Base-by-base conservation (phyloP, 2,113 vertebrate species). In the Chinchilla lanigera region DNA sequence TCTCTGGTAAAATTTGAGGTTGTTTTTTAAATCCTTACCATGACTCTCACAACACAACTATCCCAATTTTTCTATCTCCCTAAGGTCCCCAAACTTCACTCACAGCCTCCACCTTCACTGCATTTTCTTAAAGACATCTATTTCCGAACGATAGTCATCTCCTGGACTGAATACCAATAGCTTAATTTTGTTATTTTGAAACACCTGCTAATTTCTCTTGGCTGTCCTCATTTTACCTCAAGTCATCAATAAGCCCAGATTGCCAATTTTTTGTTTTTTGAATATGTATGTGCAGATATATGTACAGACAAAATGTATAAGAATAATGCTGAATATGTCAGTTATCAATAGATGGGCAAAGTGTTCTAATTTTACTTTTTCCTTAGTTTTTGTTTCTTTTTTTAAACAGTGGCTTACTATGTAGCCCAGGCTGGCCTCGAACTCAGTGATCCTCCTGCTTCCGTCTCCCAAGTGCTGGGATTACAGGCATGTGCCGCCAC, bases 111-210 rank as follows among this genome's bases (percentile, higher is more conserved):
- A 35, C 47, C 65, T 92, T 73, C 41, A 75, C 24, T 94, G 52
- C 71, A 80, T 84, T 95, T 93, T 93, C 69, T 58, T 73, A 94
- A 94, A 85, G 47, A 67, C 30, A 78, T 33, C 56, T 41, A 94
- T 80, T 41, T 12, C 77, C 41, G 71, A 60, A 71, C 14, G 12
- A 83, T 75, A 69, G 50, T 75, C 63, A 81, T 81, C 35, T 89
- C 41, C 78, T 44, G 73, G 35, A 60, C 63, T 80, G 63, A 20
- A 88, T 7, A 56, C 54, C 35, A 91, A 65, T 4, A 80, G 28
- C 41, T 86, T 77, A 89, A 47, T 47, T 94, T 58, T 92, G 0
- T 47, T 50, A 85, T 65, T 9, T 61, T 65, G 84, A 75, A 61
- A 30, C 77, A 28, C 41, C 75, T 86, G 83, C 30, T 84, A 92